Base-by-base conservation (phyloP, 2,888 invertebrate genomes). In the Agrotis segetum region DNA sequence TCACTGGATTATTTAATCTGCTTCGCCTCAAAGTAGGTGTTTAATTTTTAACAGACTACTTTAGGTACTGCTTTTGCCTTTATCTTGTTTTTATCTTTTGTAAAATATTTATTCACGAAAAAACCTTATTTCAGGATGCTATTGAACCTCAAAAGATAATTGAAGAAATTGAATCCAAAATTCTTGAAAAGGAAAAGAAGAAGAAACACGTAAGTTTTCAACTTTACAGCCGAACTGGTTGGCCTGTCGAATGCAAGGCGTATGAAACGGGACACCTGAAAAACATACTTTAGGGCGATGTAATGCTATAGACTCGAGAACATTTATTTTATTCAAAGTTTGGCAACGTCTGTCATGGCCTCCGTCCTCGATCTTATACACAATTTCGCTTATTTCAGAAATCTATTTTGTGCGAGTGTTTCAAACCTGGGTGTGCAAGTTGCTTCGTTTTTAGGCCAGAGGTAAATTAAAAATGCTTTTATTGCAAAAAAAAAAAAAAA, bases 321-420 rank as follows among this genome's bases (percentile, higher is more conserved):
- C 34, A 34, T 34, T 34, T 34, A 34, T 34, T 34, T 34, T 34
- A 34, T 34, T 34, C 34, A 5, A 34, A 6, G 24, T 24, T 24
- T 24, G 24, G 24, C 24, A 24, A 24, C 24, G 1, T 24, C n/a
- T n/a, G n/a, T n/a, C 24, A 2, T 24, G 24, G 24, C 24, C 24
- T 4, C 29, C 3, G 29, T 34, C 34, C 34, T 34, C 34, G 4
- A 40, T 9, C 40, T 11, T 40, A 40, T 40, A 40, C 40, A 40
- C 40, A 40, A 1, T 61, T 71, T 47, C 2, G 16, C 5, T 17
- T 63, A n/a, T 88, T 87, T 44, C 87, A 92, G 92, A 88, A 79
- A 13, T 55, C 11, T 9, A 67, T 62, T 40, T 21, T 16, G 2
- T 86, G 86, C 61, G 82, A 86, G 63, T 86, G 86, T 70, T 60